These are phyloP conservation scores for Antedon mediterranea DNA, from an alignment of 53 echinoderm and acorn worm genomes.

Conservation along the genomic window DNA sequence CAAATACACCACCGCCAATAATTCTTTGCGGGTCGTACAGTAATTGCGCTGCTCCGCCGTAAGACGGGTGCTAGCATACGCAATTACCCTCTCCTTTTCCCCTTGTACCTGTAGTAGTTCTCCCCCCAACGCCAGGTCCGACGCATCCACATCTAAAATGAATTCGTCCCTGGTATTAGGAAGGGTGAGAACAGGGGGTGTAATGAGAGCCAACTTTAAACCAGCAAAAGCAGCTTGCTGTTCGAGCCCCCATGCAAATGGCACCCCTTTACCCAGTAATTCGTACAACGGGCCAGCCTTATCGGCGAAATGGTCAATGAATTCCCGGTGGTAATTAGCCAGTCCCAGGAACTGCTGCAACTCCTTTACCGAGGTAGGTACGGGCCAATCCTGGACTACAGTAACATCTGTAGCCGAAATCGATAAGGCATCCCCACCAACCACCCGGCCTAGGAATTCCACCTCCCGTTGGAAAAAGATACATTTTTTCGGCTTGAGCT, in stretches of 20 bases:
- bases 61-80: too few relatives aligned
- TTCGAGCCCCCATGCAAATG: slow-evolving; percentile 7
- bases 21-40: too few relatives aligned
- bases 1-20: slow-evolving; percentile 23
- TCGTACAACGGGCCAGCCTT: slow-evolving; percentile 10
- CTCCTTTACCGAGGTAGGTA: slow-evolving; percentile 5
- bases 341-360: slow-evolving; percentile 25
- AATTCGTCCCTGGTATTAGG: slow-evolving; percentile 8
- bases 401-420: background rate
- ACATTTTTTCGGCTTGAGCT: too few relatives aligned
- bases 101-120: slow-evolving; percentile 7
- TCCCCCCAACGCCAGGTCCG: too few relatives aligned
- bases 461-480: too few relatives aligned
- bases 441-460: background rate
- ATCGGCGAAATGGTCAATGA: slow-evolving; percentile 17
- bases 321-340: slow-evolving; percentile 32
- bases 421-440: background rate
- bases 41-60: too few relatives aligned
- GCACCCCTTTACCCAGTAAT: slow-evolving; percentile 13
- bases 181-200: slow-evolving; percentile 5
- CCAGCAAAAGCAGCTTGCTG: slow-evolving; percentile 7
- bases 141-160: too few relatives aligned
- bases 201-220: background rate
- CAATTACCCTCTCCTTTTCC: slow-evolving; percentile 1
- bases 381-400: slow-evolving; percentile 23